Evolutionary conservation across 2,888 invertebrate genomes (phyloP).

Genomic region (Lithophane ornitopus): DNA sequence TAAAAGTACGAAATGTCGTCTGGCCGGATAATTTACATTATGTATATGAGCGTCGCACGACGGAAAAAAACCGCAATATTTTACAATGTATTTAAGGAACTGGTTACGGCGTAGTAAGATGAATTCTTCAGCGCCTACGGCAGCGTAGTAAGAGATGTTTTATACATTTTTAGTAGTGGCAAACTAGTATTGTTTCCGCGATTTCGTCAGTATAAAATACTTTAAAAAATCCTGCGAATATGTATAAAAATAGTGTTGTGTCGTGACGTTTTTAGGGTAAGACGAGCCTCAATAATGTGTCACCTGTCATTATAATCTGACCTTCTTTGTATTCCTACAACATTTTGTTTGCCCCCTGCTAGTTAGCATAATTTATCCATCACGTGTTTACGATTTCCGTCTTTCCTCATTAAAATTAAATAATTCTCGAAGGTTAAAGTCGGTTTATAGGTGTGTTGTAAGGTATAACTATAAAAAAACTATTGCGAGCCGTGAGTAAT

Average conservation of each 20-base stretch:
- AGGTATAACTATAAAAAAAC: constrained; percentile 21
- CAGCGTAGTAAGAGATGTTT: constrained; percentile 61
- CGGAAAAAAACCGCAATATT: constrained; percentile 70
- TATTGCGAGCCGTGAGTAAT: constrained; percentile 19
- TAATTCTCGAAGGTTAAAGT: constrained; percentile 60
- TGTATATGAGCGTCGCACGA: constrained; percentile 54
- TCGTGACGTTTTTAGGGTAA: constrained; percentile 23
- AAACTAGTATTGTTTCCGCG: constrained; percentile 46
- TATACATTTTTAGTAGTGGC: constrained; percentile 35
- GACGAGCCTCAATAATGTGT: constrained; percentile 24
- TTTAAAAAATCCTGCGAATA: constrained; percentile 16
- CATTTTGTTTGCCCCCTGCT: constrained; percentile 44
- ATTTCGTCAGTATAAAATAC: constrained; percentile 21
- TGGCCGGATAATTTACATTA: constrained; percentile 70
- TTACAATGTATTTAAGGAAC: constrained; percentile 69
- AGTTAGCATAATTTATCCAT: constrained; percentile 58
- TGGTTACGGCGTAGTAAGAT: constrained; percentile 58
- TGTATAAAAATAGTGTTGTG: neutral
- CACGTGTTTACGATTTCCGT: constrained; percentile 57
- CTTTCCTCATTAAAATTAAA: constrained; percentile 58
- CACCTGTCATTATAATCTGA: constrained; percentile 44
- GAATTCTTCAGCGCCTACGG: constrained; percentile 32
- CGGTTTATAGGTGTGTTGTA: constrained; percentile 32
- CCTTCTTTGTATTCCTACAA: constrained; percentile 53
- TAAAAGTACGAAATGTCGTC: constrained; percentile 71